Conservation (phyloP, 2,113 vertebrate species). For the Sceloporus undulatus region DNA sequence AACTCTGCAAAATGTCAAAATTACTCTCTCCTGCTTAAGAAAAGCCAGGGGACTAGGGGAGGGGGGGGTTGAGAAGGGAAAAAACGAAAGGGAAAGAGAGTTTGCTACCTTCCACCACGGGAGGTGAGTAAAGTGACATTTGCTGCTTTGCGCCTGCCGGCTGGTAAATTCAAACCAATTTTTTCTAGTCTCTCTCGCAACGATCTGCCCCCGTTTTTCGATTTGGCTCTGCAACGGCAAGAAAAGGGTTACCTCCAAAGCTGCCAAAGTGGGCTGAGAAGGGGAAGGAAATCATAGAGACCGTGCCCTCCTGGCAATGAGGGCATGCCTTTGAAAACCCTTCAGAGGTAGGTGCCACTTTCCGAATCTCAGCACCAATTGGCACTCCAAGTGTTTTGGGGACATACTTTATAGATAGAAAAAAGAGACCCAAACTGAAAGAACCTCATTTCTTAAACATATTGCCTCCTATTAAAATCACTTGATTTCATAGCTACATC, state of each 20-base stretch:
- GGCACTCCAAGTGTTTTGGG: no score
- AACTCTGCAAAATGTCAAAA: conserved; percentile 59
- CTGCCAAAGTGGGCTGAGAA: no score
- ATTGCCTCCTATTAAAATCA: no score
- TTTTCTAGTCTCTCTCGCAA: conserved; percentile 99
- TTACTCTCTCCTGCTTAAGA: conserved; percentile 39
- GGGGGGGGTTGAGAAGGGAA: conserved; percentile 11
- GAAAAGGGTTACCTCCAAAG: conserved; percentile 54
- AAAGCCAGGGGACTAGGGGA: conserved; percentile 27
- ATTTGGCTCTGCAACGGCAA: conserved; percentile 93
- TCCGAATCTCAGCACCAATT: no score
- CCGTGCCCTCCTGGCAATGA: no score
- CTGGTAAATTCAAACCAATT: conserved; percentile 98
- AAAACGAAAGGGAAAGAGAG: conserved; percentile 31
- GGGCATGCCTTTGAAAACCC: no score
- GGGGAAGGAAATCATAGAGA: background rate
- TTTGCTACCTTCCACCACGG: conserved; percentile 94
- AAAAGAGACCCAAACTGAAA: no score
- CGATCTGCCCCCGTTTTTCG: conserved; percentile 98
- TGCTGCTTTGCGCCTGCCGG: conserved; percentile 97
- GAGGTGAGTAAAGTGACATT: conserved; percentile 99
- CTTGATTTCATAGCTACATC: no score
- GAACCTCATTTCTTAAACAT: background rate
- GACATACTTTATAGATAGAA: no score
- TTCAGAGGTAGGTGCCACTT: no score